These are phyloP conservation scores for Cepaea hortensis DNA, from an alignment of 2,888 invertebrate genomes.

Conservation along the genomic window DNA sequence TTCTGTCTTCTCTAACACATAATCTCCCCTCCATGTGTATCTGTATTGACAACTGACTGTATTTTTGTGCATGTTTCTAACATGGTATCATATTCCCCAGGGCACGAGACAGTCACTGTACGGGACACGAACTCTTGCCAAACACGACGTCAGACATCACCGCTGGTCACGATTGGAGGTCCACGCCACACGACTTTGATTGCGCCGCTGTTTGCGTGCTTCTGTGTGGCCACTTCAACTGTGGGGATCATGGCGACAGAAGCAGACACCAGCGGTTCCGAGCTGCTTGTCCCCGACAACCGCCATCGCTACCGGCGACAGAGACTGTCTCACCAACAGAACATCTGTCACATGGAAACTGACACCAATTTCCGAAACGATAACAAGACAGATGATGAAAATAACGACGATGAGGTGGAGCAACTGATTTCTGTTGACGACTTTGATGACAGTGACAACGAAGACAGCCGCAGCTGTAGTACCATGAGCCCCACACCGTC, in stretches of 20 bases:
- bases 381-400: background rate
- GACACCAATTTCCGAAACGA: background rate
- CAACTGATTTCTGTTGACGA: slow-evolving; percentile 53
- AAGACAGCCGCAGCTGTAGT: slow-evolving; percentile 15
- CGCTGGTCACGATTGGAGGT: too few relatives aligned
- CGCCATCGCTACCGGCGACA: background rate
- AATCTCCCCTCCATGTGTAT: too few relatives aligned
- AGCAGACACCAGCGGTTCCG: slow-evolving; percentile 35
- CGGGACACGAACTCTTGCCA: too few relatives aligned
- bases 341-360: background rate
- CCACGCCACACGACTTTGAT: too few relatives aligned
- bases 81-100: too few relatives aligned
- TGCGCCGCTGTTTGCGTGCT: too few relatives aligned
- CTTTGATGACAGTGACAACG: slow-evolving; percentile 43
- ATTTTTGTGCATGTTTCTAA: too few relatives aligned
- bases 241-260: slow-evolving; percentile 31
- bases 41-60: too few relatives aligned
- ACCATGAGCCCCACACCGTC: slow-evolving; percentile 33
- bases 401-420: slow-evolving; percentile 40
- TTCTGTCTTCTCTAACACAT: too few relatives aligned
- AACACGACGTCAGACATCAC: too few relatives aligned
- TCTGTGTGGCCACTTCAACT: too few relatives aligned
- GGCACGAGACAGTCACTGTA: too few relatives aligned
- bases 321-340: background rate
- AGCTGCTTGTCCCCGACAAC: background rate